Base-by-base conservation (phyloP, 1,140 invertebrate species). In the Drosophila neocordata region DNA sequence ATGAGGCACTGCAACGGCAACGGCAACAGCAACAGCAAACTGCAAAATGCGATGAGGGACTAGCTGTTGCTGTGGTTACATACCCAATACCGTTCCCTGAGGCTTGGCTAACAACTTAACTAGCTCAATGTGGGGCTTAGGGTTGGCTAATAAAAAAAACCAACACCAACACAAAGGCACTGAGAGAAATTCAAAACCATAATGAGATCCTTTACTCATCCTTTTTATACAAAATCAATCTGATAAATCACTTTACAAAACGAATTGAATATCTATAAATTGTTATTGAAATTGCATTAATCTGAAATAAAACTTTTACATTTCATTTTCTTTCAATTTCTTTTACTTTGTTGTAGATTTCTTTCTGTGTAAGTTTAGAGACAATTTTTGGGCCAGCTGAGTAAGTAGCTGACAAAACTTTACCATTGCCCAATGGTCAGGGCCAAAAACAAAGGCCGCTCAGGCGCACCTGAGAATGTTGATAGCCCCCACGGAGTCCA, bases 401-500 rank as follows among this genome's bases (percentile, higher is more conserved):
- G 65, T 52, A 70, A 53, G 76, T 66, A 69, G 79, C 79, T 81
- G 78, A 77, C 78, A 81, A 82, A 73, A 79, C 63, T 70, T 48
- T 79, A 77, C 53, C 72, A 35, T 69, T 56, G 69, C 67, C 65
- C 69, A 71, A 71, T 74, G 72, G 71, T 73, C 81, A 71, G 66
- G 72, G 79, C 70, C 75, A 31, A 84, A 48, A 87, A 83, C 83
- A 83, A 83, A 87, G 71, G 83, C 69, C 56, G 70, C 66, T 66
- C 73, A 61, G 71, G 83, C 79, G 83, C 83, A 88, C 83, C 83
- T 88, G 83, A 88, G 83, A 88, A 88, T 88, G 83, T 88, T 88
- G 83, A 88, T 88, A 88, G 83, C 83, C 84, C 80, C 83, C 83
- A 77, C 73, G 83, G 82, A 87, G 77, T 35, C 68, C 63, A 59